These are phyloP conservation scores for Galerucella pusilla DNA, from an alignment of 2,888 invertebrate species.

Conservation along the genomic window DNA sequence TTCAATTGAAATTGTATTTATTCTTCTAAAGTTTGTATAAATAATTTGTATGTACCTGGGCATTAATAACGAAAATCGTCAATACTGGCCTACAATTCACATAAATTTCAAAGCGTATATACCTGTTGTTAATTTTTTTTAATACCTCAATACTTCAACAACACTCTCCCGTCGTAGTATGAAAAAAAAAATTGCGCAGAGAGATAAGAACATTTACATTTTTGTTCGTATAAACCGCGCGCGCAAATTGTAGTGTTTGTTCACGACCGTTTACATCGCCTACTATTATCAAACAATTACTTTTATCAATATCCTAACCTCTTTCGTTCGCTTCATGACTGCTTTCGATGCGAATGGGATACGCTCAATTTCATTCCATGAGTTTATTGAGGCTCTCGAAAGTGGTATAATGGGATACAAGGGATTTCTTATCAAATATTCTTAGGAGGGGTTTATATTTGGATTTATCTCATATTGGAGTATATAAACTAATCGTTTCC, in stretches of 20 bases:
- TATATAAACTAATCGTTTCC: too few species aligned
- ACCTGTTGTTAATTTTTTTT: slow-evolving; percentile 37
- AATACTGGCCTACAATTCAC: slow-evolving; percentile 9
- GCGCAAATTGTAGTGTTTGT: slow-evolving; percentile 62
- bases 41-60: too few species aligned
- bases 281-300: slow-evolving; percentile 65
- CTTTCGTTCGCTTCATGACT: slow-evolving; percentile 52
- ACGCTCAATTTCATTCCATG: slow-evolving; percentile 46
- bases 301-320: slow-evolving; percentile 64
- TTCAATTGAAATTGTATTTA: too few species aligned
- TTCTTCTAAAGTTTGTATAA: too few species aligned
- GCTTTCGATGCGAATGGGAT: slow-evolving; percentile 47
- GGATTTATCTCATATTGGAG: too few species aligned
- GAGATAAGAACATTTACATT: slow-evolving; percentile 45
- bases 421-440: slow-evolving; percentile 6
- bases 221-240: slow-evolving; percentile 43
- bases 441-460: not conserved
- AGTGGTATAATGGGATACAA: slow-evolving; percentile 13
- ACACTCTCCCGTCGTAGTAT: slow-evolving; percentile 19
- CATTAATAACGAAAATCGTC: too few species aligned
- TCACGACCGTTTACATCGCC: slow-evolving; percentile 61
- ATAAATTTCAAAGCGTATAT: slow-evolving; percentile 30
- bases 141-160: slow-evolving; percentile 34
- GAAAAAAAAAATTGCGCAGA: not conserved
- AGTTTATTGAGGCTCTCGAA: slow-evolving; percentile 2